Conservation (phyloP, 92 coral and sea anemone species). For the Epizoanthus rinbou region DNA sequence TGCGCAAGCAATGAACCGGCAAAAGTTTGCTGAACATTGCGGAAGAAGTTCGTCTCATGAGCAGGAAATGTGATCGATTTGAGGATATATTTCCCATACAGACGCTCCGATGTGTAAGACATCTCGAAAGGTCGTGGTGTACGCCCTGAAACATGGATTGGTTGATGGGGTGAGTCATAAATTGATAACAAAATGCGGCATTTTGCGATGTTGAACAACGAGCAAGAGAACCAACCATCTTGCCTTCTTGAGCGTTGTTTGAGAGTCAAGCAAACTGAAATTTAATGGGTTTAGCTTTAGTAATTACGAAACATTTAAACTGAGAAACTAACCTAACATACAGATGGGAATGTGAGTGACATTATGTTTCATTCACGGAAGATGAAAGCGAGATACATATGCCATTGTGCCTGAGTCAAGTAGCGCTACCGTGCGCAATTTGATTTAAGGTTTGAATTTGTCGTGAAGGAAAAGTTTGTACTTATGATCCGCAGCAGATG, state of each 20-base stretch:
- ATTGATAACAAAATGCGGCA: not conserved
- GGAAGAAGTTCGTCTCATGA: conserved; percentile 17
- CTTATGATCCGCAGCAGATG: not conserved
- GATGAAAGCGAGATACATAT: not conserved
- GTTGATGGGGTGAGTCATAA: conserved; percentile 88
- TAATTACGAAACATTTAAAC: conserved; percentile 22
- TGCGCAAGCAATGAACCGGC: conserved; percentile 49
- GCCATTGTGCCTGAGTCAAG: not conserved
- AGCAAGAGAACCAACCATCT: conserved; percentile 23
- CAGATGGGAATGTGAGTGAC: not conserved
- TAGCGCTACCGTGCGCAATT: not conserved
- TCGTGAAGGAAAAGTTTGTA: not conserved
- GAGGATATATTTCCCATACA: conserved; percentile 23
- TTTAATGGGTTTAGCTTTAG: conserved; percentile 21
- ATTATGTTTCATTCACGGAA: not conserved
- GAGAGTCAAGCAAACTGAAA: conserved; percentile 5
- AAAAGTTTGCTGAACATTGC: conserved; percentile 31
- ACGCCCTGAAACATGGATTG: conserved; percentile 89
- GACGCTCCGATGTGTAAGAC: conserved; percentile 72
- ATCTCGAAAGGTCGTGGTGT: conserved; percentile 53
- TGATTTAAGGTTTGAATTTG: not conserved
- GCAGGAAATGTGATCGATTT: conserved; percentile 36
- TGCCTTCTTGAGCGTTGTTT: conserved; percentile 71
- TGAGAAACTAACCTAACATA: not conserved
- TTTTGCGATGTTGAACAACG: not conserved